Percentiles rank a stretch among this genome's conserved stretches.
Evolutionary conservation across 1,140 invertebrate species (phyloP).

Genomic region (Scaptomyza pallida): DNA sequence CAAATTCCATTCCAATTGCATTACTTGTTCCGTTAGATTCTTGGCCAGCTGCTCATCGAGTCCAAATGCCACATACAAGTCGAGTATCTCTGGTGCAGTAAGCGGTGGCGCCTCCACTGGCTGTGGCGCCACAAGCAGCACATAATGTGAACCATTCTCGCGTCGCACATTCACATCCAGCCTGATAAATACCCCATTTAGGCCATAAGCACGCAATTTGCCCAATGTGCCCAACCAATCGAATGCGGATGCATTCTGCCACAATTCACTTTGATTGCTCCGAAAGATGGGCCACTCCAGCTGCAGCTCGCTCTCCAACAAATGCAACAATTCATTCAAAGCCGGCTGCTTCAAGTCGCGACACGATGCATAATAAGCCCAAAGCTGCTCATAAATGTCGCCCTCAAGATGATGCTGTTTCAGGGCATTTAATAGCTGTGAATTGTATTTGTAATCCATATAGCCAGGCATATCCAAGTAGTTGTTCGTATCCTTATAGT

Average conservation of each 20-base stretch:
- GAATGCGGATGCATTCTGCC: constrained; percentile 53
- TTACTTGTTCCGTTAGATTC: constrained; percentile 39
- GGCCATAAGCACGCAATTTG: constrained; percentile 44
- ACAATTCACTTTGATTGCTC: constrained; percentile 38
- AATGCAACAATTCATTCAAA: constrained; percentile 40
- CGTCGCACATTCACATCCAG: constrained; percentile 56
- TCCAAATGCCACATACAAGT: constrained; percentile 58
- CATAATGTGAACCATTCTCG: constrained; percentile 53
- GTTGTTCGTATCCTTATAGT: constrained; percentile 24
- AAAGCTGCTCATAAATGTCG: constrained; percentile 33
- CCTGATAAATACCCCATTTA: constrained; percentile 55
- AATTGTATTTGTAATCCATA: constrained; percentile 57
- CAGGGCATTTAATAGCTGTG: constrained; percentile 39
- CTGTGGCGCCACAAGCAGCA: constrained; percentile 44
- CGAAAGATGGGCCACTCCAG: constrained; percentile 63
- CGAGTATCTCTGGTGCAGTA: constrained; percentile 12
- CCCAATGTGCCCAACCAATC: constrained; percentile 58
- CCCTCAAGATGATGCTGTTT: background rate
- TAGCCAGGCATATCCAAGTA: constrained; percentile 66
- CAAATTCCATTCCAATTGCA: constrained; percentile 48
- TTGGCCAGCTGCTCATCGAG: constrained; percentile 33
- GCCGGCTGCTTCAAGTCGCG: constrained; percentile 29
- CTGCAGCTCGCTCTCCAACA: constrained; percentile 36
- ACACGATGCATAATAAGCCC: constrained; percentile 49
- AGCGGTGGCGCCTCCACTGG: background rate